These are phyloP conservation scores for Sebastes jordani DNA, from an alignment of 2,797 vertebrate species.

Conservation along the genomic window DNA sequence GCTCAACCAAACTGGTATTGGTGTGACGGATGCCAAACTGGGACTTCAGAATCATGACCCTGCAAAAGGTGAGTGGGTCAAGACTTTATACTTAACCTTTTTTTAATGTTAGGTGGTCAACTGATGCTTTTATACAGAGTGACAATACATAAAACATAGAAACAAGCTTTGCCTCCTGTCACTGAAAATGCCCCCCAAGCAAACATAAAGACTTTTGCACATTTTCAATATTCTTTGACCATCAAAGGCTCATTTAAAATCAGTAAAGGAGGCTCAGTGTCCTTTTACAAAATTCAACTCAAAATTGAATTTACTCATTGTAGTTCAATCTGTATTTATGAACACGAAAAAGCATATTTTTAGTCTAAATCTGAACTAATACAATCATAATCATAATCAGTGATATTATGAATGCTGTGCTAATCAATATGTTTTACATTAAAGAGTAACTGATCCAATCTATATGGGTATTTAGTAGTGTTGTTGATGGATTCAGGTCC, in stretches of 20 bases:
- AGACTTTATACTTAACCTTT: not conserved
- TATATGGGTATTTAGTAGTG: not conserved
- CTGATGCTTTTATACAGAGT: not conserved
- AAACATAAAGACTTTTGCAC: not conserved
- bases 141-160: not conserved
- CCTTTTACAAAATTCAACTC: not conserved
- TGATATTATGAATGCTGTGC: not conserved
- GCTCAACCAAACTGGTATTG: conserved; percentile 33
- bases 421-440: not conserved
- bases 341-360: not conserved
- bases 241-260: not conserved
- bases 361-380: not conserved
- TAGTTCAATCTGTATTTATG: not conserved
- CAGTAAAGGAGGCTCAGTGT: not conserved
- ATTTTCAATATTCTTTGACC: not conserved
- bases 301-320: not conserved
- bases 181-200: not conserved
- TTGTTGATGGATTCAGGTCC: not conserved
- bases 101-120: not conserved
- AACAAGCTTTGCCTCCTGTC: not conserved
- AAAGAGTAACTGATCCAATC: not conserved
- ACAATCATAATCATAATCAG: not conserved
- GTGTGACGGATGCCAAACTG: conserved; percentile 52
- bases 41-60: conserved; percentile 62
- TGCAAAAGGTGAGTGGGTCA: conserved; percentile 73